phyloP scores from a whole-genome alignment of 2,113 vertebrate genomes.

The Brachyhypopomus gauderio region DNA sequence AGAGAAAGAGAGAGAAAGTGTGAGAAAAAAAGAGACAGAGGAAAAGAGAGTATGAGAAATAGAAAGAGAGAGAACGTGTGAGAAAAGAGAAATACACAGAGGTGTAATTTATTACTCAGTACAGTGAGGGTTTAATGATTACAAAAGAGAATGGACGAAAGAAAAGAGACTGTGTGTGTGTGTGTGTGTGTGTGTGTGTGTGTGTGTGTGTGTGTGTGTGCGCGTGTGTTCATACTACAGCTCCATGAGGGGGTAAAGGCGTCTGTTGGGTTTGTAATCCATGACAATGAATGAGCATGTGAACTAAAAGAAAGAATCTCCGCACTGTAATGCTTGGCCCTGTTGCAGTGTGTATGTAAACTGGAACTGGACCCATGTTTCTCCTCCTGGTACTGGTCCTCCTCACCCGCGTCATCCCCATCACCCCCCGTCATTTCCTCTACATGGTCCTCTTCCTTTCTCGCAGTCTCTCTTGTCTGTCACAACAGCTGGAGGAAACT shows the following conservation, averaged over 20 bases:
- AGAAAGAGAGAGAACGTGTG: not conserved
- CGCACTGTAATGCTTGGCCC: slow-evolving; percentile 37
- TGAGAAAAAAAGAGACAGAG: slow-evolving; percentile 11
- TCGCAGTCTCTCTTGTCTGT: slow-evolving; percentile 31
- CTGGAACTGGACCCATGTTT: slow-evolving; percentile 60
- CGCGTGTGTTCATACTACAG: too few species aligned
- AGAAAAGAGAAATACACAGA: not conserved
- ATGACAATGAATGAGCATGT: too few species aligned
- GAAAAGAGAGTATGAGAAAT: not conserved
- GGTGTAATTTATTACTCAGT: too few species aligned
- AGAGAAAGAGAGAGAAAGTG: slow-evolving; percentile 15
- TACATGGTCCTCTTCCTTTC: slow-evolving; percentile 21
- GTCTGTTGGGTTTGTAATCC: too few species aligned
- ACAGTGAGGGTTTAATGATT: too few species aligned
- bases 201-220: slow-evolving; percentile 15
- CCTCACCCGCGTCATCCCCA: not conserved
- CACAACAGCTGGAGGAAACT: slow-evolving; percentile 44
- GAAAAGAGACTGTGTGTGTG: not conserved
- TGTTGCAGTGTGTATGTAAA: slow-evolving; percentile 63
- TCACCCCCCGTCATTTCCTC: slow-evolving; percentile 19
- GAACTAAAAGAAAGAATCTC: not conserved
- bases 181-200: slow-evolving; percentile 4
- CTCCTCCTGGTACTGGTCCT: slow-evolving; percentile 12
- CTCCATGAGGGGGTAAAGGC: too few species aligned
- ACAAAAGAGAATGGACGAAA: not conserved